Evolutionary conservation across 2,888 invertebrate genomes (phyloP), one percentile per base, ranked within the genome.

Genomic region (Cryptus armator): DNA sequence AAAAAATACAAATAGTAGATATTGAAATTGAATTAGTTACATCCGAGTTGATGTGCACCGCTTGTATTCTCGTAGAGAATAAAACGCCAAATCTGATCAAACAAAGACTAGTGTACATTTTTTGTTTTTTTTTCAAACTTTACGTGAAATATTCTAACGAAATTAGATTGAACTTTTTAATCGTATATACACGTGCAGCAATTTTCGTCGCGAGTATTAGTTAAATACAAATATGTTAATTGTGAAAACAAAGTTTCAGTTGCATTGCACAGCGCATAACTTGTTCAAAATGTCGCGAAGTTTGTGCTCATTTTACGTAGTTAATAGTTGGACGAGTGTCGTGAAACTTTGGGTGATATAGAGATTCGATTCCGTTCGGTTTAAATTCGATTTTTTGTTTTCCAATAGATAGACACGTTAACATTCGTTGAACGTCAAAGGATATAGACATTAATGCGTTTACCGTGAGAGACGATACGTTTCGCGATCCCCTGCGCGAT

Each of bases 11-110:
- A 75, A 16, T 64, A 32, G 48, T 48, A 32, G 48, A 62, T 75
- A 19, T 48, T 37, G 48, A 29, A 64, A 62, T 75, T 37, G 24
- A 64, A 75, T 75, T 75, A 16, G 16, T 48, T 48, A 44, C 12
- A 48, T 19, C 32, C 64, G 74, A 64, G 74, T 14, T 37, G 62
- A 75, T 59, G 19, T 46, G 46, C 48, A 44, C 1, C 43, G 71
- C 24, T 56, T 24, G 56, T 24, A 10, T 56, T 10, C 24, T 3
- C 19, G 12, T 24, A 3, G 56, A 56, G n/a, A 56, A 56, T 56
- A 56, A 56, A 16, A 56, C 19, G 56, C 19, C 3, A 19, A 19
- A 56, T 56, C 19, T 24, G 19, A 19, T 7, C 24, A 9, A 24
- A 10, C 1, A 9, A 10, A 24, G 12, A 19, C 3, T 53, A 24